Evolutionary conservation across 2,113 vertebrate genomes (phyloP), one percentile per base, ranked within the genome.

Genomic region (Loxodonta africana): DNA sequence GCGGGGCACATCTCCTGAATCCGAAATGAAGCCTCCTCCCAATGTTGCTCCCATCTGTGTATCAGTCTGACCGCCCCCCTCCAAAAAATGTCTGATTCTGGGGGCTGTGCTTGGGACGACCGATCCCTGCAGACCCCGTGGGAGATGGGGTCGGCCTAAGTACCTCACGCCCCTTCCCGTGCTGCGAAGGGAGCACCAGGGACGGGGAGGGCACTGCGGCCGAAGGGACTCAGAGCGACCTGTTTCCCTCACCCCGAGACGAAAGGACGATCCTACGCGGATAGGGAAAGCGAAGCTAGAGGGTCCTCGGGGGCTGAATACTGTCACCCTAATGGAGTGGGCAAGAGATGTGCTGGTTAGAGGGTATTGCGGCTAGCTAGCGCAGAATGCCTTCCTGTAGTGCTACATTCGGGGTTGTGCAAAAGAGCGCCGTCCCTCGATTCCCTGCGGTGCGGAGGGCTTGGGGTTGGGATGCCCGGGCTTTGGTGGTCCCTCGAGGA

Each of bases 141-240:
- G 37, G 30, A 37, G 69, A 26, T 77, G 85, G 37, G 82, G 80
- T 94, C 44, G 37, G 73, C 88, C 93, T 80, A 25, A 82, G 63
- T 26, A 6, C 51, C 46, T 88, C 5, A 5, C 12, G 41, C 81
- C 48, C 53, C 51, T 95, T n/a, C 62, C 0, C 3, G 41, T 82
- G 82, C 78, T 46, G 12, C 33, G 71, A 81, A 95, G 65, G n/a
- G 87, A 51, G 88, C 74, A 41, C 33, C 74, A 8, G 15, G 26
- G 63, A 20, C 46, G 41, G 33, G 69, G 18, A 81, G 69, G 69
- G 89, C 90, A 81, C 89, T 90, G 90, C 12, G 82, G 85, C 87
- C 67, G 11, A 37, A 73, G 88, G 46, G 62, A 93, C 76, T 81
- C 88, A 0, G 9, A 69, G n/a, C 44, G 78, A 90, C 73, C 41